Evolutionary conservation across 2,113 vertebrate genomes (phyloP), one percentile per base, ranked within the genome.

Genomic region (Solenodon paradoxus): DNA sequence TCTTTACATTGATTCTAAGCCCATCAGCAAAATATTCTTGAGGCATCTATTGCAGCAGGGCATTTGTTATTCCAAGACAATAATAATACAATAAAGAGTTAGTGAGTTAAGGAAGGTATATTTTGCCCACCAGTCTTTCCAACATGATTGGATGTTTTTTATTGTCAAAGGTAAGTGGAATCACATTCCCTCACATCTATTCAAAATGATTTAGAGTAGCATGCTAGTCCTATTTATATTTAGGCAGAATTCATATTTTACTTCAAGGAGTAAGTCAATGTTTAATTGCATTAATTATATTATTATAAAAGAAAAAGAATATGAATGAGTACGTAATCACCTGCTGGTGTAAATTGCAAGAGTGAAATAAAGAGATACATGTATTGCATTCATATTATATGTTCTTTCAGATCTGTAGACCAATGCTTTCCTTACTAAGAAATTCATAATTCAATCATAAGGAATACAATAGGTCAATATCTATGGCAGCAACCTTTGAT

Each of bases 61-160:
- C 15, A 40, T 68, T 93, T 92, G 35, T 63, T 95, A 92, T 87
- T 88, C 59, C 77, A 89, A 93, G 79, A 92, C 12, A 69, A 92
- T 24, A 87, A 51, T 35, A 61, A 57, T 79, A 49, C 85, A 89
- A 90, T 51, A 24, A 92, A 90, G 19, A 83, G 9, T 24, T 45
- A 64, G 40, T 42, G 32, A 94, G 77, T 55, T 88, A 83, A 40
- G 57, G 35, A 90, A 79, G 32, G 9, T 75, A 3, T 59, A 71
- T 83, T 89, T 49, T 69, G 22, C 35, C 35, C 63, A 49, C 45
- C 51, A 80, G 92, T 75, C 16, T 93, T 79, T 42, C 82, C 32
- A 87, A 72, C 38, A 32, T 61, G 38, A 57, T 45, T 53, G 71
- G 88, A 90, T n/a, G 55, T 4, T 45, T 93, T 66, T 88, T 79